Conservation (phyloP, 1,140 invertebrate species). For the Mylabris phalerata region DNA sequence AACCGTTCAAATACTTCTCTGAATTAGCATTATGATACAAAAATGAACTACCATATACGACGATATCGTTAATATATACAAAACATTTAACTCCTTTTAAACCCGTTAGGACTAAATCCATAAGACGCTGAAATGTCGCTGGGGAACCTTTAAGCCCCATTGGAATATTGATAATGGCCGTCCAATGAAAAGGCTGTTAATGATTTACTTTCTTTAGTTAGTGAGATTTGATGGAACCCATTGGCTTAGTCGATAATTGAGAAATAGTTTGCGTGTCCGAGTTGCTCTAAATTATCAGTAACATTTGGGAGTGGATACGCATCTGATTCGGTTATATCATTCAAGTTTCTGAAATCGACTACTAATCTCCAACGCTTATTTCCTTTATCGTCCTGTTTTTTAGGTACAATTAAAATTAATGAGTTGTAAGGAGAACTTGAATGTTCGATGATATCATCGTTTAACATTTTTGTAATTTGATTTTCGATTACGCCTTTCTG, state of each 20-base stretch:
- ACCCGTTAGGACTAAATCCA: too few species aligned
- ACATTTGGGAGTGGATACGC: conserved; percentile 47
- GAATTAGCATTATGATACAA: too few species aligned
- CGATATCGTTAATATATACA: too few species aligned
- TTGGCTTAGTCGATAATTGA: conserved; percentile 39
- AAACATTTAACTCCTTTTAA: too few species aligned
- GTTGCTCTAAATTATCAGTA: conserved; percentile 43
- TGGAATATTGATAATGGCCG: conserved; percentile 43
- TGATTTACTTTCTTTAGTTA: conserved; percentile 25
- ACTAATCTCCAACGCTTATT: conserved; percentile 9
- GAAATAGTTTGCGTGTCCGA: conserved; percentile 41
- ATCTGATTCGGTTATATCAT: conserved; percentile 42
- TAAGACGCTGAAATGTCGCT: too few species aligned
- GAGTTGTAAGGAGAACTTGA: conserved; percentile 29
- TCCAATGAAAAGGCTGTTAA: conserved; percentile 31
- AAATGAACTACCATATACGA: too few species aligned
- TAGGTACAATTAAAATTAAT: conserved; percentile 33
- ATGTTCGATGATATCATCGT: conserved; percentile 27
- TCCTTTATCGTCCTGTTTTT: conserved; percentile 32
- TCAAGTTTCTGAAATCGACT: conserved; percentile 29
- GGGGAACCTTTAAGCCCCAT: conserved; percentile 18
- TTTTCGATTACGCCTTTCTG: too few species aligned
- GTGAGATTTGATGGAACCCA: conserved; percentile 47
- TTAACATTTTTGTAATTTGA: too few species aligned
- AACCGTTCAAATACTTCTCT: too few species aligned